Percentiles rank a stretch among this genome's conserved stretches.
These are phyloP conservation scores for Bovichtus variegatus DNA, from an alignment of 2,797 vertebrate genomes.

Conservation along the genomic window DNA sequence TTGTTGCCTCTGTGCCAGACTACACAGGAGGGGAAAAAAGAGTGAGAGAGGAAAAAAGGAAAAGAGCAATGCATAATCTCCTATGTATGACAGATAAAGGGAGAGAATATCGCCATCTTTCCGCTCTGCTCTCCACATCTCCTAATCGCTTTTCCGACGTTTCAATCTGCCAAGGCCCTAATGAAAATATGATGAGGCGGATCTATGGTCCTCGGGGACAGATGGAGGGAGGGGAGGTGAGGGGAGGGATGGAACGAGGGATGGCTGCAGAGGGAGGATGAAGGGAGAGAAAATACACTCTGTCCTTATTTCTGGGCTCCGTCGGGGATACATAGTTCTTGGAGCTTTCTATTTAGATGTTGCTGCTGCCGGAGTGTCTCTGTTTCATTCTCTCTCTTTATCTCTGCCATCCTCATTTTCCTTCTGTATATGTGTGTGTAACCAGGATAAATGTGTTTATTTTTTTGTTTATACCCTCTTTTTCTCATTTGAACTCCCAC, in stretches of 20 bases:
- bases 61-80: conserved; percentile 77
- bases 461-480: conserved; percentile 67
- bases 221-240: conserved; percentile 66
- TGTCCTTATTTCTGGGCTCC: conserved; percentile 95
- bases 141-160: conserved; percentile 83
- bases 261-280: conserved; percentile 82
- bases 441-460: conserved; percentile 78
- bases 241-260: conserved; percentile 73
- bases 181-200: conserved; percentile 87
- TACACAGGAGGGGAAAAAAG: conserved; percentile 52
- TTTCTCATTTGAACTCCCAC: conserved; percentile 73
- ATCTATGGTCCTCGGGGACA: conserved; percentile 80
- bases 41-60: conserved; percentile 18
- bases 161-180: conserved; percentile 86
- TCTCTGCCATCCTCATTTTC: conserved; percentile 74
- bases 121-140: conserved; percentile 74
- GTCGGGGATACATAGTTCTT: conserved; percentile 92
- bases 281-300: conserved; percentile 88
- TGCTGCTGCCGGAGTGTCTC: conserved; percentile 73
- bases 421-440: conserved; percentile 17
- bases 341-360: conserved; percentile 91
- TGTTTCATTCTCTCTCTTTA: conserved; percentile 59
- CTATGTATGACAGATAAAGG: conserved; percentile 77
- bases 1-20: conserved; percentile 68
- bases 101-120: conserved; percentile 75